phyloP scores from a whole-genome alignment of 1,140 invertebrate genomes.

The Stegodyphus mimosarum region DNA sequence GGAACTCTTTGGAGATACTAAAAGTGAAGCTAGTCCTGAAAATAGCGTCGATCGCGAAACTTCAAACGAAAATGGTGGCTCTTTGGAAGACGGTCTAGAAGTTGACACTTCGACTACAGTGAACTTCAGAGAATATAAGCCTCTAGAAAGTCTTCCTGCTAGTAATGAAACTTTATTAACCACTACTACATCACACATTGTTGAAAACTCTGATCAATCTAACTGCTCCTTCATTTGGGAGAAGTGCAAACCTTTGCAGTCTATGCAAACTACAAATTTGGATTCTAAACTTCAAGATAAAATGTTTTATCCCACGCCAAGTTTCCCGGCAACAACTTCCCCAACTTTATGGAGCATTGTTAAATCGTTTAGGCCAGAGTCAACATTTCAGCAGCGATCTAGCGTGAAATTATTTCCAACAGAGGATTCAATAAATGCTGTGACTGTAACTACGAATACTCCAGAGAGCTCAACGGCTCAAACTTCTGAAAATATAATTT shows the following conservation, averaged over 20 bases:
- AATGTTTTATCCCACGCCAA: neutral
- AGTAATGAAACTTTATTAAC: neutral
- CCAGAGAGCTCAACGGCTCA: neutral
- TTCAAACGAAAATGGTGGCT: neutral
- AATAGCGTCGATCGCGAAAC: slow-evolving; percentile 38
- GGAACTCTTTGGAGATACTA: slow-evolving; percentile 12
- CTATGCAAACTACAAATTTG: neutral
- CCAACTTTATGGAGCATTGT: slow-evolving; percentile 13
- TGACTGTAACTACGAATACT: neutral
- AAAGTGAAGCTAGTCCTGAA: slow-evolving; percentile 50
- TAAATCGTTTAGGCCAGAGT: neutral
- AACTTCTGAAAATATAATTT: slow-evolving; percentile 48
- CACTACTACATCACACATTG: neutral
- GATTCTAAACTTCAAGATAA: neutral
- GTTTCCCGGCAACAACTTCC: neutral
- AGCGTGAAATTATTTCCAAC: no score
- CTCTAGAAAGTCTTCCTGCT: neutral
- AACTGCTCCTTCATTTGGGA: neutral
- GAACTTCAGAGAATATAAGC: neutral
- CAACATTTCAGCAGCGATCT: no score
- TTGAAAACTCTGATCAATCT: neutral
- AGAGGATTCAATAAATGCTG: no score
- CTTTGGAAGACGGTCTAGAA: neutral
- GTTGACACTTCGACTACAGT: neutral
- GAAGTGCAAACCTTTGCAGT: neutral